Conservation (phyloP, 2,888 invertebrate species). For the Lithophane socia region DNA sequence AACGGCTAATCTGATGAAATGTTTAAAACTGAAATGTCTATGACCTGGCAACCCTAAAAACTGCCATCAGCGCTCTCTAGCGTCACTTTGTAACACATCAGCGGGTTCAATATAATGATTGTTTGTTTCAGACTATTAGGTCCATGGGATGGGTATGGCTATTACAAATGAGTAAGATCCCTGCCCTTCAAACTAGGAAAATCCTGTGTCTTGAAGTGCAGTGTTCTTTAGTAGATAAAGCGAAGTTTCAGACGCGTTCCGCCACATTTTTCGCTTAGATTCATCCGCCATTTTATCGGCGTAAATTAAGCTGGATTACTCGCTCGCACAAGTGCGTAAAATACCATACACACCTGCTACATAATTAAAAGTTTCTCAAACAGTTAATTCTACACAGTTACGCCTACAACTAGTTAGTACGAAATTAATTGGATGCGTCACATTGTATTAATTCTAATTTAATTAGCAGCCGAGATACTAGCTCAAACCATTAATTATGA, state of each 20-base stretch:
- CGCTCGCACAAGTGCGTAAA: neutral
- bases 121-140: too few species aligned
- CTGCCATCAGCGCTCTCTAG: constrained; percentile 3
- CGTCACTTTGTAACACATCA: constrained; percentile 31
- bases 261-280: neutral
- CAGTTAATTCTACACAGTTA: constrained; percentile 13
- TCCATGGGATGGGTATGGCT: too few species aligned
- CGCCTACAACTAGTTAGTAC: constrained; percentile 3
- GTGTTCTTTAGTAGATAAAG: too few species aligned
- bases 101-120: constrained; percentile 14
- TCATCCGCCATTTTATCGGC: neutral
- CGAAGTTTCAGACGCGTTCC: neutral
- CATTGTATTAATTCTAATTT: constrained; percentile 50
- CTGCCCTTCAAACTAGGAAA: too few species aligned
- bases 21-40: neutral
- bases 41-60: constrained; percentile 18
- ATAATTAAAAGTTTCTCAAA: constrained; percentile 34
- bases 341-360: constrained; percentile 35
- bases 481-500: constrained; percentile 53
- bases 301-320: constrained; percentile 8
- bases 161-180: too few species aligned
- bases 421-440: constrained; percentile 50
- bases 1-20: constrained; percentile 13
- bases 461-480: constrained; percentile 51
- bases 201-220: too few species aligned